phyloP scores from a whole-genome alignment of 1,140 invertebrate genomes.

The Caenorhabditis inopinata region DNA sequence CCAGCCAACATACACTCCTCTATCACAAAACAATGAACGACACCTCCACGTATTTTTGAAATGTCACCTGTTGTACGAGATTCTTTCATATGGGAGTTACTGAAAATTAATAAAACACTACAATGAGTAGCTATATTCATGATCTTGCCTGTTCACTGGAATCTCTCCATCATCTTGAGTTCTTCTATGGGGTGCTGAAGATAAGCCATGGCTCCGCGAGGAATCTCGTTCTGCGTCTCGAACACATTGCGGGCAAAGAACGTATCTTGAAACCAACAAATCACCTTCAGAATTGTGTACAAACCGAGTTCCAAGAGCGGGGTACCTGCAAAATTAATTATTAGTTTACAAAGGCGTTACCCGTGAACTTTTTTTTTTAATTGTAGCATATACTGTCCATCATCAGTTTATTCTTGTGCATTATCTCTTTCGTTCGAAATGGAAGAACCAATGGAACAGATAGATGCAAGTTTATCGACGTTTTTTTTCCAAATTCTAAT shows the following conservation, averaged over 20 bases:
- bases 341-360: neutral
- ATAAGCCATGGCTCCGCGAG: neutral
- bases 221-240: constrained; percentile 1
- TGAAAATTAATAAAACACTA: neutral
- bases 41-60: constrained; percentile 37
- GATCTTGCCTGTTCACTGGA: neutral
- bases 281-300: constrained; percentile 94
- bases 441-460: constrained; percentile 1
- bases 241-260: constrained; percentile 78
- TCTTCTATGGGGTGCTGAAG: neutral
- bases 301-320: constrained; percentile 80
- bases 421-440: neutral
- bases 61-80: constrained; percentile 38
- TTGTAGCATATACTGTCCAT: neutral
- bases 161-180: constrained; percentile 37
- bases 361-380: neutral
- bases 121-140: no score
- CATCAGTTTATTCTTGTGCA: neutral
- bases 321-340: constrained; percentile 35
- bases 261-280: constrained; percentile 87
- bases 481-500: neutral
- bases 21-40: constrained; percentile 74
- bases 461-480: neutral
- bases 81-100: constrained; percentile 36
- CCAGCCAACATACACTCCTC: constrained; percentile 91